These are phyloP conservation scores for Daphoenositta chrysoptera DNA, from an alignment of 2,113 vertebrate genomes.

Conservation along the genomic window DNA sequence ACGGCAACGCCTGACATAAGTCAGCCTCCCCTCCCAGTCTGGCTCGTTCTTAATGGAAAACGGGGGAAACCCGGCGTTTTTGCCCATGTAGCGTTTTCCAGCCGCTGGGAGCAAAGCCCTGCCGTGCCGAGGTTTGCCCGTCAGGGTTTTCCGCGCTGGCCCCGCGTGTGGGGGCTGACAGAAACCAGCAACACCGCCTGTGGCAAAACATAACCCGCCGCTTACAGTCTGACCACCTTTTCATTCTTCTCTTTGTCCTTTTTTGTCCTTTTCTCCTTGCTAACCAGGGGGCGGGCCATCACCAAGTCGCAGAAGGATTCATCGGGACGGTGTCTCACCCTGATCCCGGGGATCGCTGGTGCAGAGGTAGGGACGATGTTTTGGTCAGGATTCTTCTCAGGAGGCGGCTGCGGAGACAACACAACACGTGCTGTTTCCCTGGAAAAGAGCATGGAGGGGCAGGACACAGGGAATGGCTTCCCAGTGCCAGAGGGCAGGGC, in stretches of 20 bases:
- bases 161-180: not conserved
- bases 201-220: fast-evolving
- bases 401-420: not conserved
- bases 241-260: fast-evolving
- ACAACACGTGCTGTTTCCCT: too few relatives aligned
- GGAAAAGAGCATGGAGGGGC: too few relatives aligned
- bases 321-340: not conserved
- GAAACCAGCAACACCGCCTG: not conserved
- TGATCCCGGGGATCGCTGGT: not conserved
- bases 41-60: not conserved
- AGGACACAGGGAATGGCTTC: not conserved
- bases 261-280: too few relatives aligned
- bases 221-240: fast-evolving
- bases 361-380: not conserved
- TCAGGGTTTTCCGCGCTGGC: too few relatives aligned
- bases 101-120: not conserved
- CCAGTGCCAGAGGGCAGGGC: not conserved
- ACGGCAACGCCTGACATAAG: fast-evolving
- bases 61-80: fast-evolving
- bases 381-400: not conserved
- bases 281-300: not conserved
- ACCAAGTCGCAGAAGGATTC: fast-evolving
- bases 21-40: too few relatives aligned
- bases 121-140: not conserved
- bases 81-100: not conserved